Evolutionary conservation across 2,113 vertebrate genomes (phyloP), one percentile per base, ranked within the genome.

Genomic region (Theropithecus gelada): DNA sequence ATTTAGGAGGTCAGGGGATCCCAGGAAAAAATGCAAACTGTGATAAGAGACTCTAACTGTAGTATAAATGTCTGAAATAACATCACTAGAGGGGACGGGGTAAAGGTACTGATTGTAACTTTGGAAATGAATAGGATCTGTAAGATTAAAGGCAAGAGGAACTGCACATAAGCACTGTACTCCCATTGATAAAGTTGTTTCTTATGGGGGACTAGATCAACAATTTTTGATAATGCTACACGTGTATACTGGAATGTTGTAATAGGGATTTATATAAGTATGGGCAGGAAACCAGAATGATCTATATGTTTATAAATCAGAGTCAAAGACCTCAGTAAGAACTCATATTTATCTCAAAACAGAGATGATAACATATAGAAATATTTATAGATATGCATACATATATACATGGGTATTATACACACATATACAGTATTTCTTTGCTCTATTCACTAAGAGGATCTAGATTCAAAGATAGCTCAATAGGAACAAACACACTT

Each of bases 201-300:
- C 4, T 18, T 10, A n/a, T 3, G 4, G 20, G 27, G 22, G 30
- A 40, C 11, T 17, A 1, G 9, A 61, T 48, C 30, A 40, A 16
- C 9, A 84, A 13, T 59, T 57, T 57, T 55, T 43, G 17, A 82
- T 1, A 13, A 14, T 17, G 25, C 45, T 84, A 1, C 30, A 22
- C 0, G 0, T 18, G n/a, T 73, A 20, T 17, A 76, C 16, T 3
- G 43, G 32, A 57, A 16, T 4, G 0, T 38, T 50, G 6, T 9
- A 32, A 57, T 13, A 40, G 25, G 27, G n/a, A 48, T 20, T 61
- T 80, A 45, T 4, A 1, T n/a, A 73, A 61, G 3, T 1, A 45
- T 38, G 35, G 17, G 8, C 8, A 90, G 45, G 38, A 84, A 5
- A 38, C 6, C 1, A 73, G 11, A 23, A 6, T 75, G 55, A 57